phyloP scores from a whole-genome alignment of 2,888 invertebrate genomes.

The Sipha maydis region DNA sequence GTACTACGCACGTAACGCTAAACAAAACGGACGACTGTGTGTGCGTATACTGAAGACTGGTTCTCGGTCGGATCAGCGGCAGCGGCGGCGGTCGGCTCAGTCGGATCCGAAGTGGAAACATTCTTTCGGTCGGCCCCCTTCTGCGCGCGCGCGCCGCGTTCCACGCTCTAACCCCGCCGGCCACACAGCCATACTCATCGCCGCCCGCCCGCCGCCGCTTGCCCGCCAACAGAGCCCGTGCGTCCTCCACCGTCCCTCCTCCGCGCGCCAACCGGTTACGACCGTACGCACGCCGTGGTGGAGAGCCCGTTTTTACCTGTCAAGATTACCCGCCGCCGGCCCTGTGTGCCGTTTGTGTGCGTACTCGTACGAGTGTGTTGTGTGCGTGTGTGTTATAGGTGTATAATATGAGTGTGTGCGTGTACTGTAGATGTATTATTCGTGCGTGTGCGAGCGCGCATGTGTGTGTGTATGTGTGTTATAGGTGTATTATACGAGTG shows the following conservation, averaged over 20 bases:
- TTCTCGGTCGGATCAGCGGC: constrained; percentile 40
- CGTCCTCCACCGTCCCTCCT: not conserved
- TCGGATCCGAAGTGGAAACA: constrained; percentile 61
- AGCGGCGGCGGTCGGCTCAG: constrained; percentile 35
- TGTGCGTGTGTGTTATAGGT: not conserved
- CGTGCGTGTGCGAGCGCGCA: not conserved
- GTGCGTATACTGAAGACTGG: constrained; percentile 60
- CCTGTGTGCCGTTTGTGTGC: constrained; percentile 1
- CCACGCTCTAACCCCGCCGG: constrained; percentile 53
- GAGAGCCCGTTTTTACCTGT: constrained; percentile 62
- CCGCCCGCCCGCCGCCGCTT: constrained; percentile 41
- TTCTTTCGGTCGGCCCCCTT: constrained; percentile 61
- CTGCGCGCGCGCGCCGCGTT: constrained; percentile 57
- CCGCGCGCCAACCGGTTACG: constrained; percentile 17
- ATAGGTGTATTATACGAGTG: not conserved
- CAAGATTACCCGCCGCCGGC: constrained; percentile 61
- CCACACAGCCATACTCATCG: constrained; percentile 45
- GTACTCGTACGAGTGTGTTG: not conserved
- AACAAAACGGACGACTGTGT: constrained; percentile 19
- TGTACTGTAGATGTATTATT: no score
- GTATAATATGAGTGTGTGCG: not conserved
- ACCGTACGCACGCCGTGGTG: constrained; percentile 6
- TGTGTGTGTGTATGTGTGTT: not conserved
- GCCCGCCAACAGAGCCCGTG: constrained; percentile 3
- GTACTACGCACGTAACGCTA: not conserved